Percentiles rank a stretch among this genome's conserved stretches.
Conservation (phyloP, 2,797 vertebrate genomes). For the Gallirallus australis region DNA sequence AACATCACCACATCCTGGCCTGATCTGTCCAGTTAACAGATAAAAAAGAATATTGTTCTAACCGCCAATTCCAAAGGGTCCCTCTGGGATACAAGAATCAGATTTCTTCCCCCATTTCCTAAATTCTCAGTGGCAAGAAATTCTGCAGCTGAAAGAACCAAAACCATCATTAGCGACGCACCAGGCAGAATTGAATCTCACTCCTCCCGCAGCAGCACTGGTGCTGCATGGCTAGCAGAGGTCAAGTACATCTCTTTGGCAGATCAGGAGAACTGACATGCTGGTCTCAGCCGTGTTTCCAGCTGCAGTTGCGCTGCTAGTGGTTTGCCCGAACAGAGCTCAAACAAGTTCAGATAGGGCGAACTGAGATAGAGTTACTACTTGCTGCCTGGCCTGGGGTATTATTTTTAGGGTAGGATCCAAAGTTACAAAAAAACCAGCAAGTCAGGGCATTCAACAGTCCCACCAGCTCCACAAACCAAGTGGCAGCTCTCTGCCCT, state of each 20-base stretch:
- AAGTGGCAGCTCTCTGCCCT: fast-evolving
- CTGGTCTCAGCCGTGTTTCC: fast-evolving
- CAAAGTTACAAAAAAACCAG: background rate
- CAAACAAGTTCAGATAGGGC: background rate
- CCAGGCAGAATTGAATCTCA: background rate
- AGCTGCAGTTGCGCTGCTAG: fast-evolving
- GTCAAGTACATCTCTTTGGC: background rate
- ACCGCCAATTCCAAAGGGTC: constrained; percentile 53
- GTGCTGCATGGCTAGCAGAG: background rate
- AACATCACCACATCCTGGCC: background rate
- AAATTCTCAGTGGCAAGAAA: constrained; percentile 27
- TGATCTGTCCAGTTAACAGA: constrained; percentile 40
- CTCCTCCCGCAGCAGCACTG: fast-evolving
- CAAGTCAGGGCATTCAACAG: background rate
- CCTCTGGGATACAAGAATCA: constrained; percentile 30
- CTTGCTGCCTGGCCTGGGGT: background rate
- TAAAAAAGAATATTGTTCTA: constrained; percentile 62
- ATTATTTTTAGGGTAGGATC: constrained; percentile 35
- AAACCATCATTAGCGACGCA: background rate
- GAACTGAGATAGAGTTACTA: background rate
- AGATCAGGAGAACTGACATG: fast-evolving
- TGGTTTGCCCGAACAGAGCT: background rate
- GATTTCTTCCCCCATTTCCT: constrained; percentile 11
- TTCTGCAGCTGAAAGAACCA: background rate
- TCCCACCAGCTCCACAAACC: background rate